Percentiles rank a stretch among this genome's conserved stretches.
These are phyloP conservation scores for Dunckerocampus dactyliophorus DNA, from an alignment of 2,113 vertebrate species.

Conservation along the genomic window DNA sequence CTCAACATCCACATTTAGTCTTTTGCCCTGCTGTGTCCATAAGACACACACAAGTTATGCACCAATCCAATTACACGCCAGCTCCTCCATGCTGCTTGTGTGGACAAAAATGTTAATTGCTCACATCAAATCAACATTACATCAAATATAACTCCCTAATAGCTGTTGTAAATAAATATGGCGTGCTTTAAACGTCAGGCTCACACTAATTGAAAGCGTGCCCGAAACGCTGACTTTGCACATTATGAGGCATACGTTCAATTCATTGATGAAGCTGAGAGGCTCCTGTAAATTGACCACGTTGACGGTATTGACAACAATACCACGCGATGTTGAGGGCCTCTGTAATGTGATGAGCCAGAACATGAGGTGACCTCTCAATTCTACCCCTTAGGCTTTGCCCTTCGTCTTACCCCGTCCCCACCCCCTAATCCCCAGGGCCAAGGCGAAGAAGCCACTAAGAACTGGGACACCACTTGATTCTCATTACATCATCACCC, in stretches of 20 bases:
- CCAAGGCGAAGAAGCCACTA: too few species aligned
- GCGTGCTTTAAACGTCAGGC: conserved; percentile 42
- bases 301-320: too few species aligned
- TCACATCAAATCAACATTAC: conserved; percentile 60
- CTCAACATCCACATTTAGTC: background rate
- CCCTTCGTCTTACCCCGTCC: too few species aligned
- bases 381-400: too few species aligned
- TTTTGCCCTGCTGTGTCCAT: conserved; percentile 16
- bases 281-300: conserved; percentile 27
- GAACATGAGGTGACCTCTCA: conserved; percentile 19
- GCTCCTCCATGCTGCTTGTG: conserved; percentile 48
- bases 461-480: too few species aligned
- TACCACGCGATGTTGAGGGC: background rate
- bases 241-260: conserved; percentile 54
- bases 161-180: conserved; percentile 55
- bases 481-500: too few species aligned
- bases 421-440: too few species aligned
- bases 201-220: conserved; percentile 56
- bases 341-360: background rate
- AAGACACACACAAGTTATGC: background rate
- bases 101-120: conserved; percentile 60
- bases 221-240: conserved; percentile 60
- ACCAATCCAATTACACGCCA: conserved; percentile 46
- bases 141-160: conserved; percentile 58
- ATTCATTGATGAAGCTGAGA: conserved; percentile 34